Conservation (phyloP, 2,113 vertebrate species). For the Scalopus aquaticus region DNA sequence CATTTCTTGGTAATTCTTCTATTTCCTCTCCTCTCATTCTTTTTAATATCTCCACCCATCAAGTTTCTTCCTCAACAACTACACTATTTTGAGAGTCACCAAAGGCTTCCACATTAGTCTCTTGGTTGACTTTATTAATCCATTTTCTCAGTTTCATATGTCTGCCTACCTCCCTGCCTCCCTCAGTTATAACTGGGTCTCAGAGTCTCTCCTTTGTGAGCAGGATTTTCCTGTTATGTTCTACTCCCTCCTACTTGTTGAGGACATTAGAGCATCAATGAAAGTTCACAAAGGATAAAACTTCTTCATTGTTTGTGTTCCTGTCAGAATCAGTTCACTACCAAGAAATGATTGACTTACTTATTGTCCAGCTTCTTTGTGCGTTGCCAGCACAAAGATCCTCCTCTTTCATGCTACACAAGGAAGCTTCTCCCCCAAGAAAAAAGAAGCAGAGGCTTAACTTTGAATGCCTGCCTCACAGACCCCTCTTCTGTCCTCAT, state of each 20-base stretch:
- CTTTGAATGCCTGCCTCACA: background rate
- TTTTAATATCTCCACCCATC: background rate
- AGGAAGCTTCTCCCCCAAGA: background rate
- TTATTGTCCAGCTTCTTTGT: background rate
- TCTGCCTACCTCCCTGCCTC: no score
- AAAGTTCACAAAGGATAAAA: background rate
- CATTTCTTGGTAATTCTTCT: background rate
- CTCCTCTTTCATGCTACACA: background rate
- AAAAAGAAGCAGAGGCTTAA: background rate
- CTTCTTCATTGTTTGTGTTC: background rate
- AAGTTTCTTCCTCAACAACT: background rate
- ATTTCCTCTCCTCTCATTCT: background rate
- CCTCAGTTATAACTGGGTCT: no score
- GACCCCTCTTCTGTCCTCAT: background rate
- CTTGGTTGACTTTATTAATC: no score
- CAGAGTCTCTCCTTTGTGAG: background rate
- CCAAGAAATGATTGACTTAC: background rate
- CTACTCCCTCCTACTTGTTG: no score
- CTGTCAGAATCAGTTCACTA: background rate
- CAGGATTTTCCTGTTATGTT: background rate
- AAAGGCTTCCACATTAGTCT: background rate
- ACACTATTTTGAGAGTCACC: background rate
- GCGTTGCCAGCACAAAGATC: background rate
- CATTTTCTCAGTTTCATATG: fast-evolving
- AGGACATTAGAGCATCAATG: background rate